These are phyloP conservation scores for Aproaerema taeniolella DNA, from an alignment of 2,888 invertebrate species.

Conservation along the genomic window DNA sequence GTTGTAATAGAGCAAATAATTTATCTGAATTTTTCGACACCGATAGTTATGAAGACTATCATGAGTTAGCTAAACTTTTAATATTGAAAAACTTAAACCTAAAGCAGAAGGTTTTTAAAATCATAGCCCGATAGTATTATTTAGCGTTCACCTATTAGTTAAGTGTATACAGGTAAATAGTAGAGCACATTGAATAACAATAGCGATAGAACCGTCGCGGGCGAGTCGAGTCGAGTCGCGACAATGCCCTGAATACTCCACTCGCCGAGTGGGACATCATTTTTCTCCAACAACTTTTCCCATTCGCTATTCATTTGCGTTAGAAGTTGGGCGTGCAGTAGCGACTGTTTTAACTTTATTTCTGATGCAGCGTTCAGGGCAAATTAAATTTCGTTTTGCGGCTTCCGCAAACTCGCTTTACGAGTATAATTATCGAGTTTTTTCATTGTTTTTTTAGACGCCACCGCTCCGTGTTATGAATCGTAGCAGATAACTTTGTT, in stretches of 20 bases:
- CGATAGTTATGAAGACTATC: too few species aligned
- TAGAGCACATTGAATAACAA: constrained; percentile 61
- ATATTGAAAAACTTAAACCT: too few species aligned
- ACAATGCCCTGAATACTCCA: constrained; percentile 17
- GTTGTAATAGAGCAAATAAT: too few species aligned
- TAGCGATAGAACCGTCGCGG: constrained; percentile 40
- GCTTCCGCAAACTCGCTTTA: constrained; percentile 72
- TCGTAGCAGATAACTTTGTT: constrained; percentile 49
- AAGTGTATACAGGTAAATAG: constrained; percentile 29
- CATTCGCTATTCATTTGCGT: constrained; percentile 78
- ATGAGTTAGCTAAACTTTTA: too few species aligned
- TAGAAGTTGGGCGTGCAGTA: constrained; percentile 74
- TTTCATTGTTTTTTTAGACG: constrained; percentile 43
- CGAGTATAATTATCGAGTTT: constrained; percentile 66
- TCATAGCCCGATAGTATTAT: constrained; percentile 2
- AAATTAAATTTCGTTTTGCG: constrained; percentile 77
- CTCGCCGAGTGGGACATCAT: constrained; percentile 67
- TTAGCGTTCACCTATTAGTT: constrained; percentile 7
- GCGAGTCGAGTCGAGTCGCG: constrained; percentile 23
- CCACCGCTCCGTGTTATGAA: constrained; percentile 40
- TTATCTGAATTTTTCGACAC: too few species aligned
- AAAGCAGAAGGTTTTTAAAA: too few species aligned
- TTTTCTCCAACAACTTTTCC: constrained; percentile 75
- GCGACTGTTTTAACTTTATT: constrained; percentile 77
- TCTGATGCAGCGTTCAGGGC: constrained; percentile 77